Evolutionary conservation across 2,888 invertebrate species (phyloP), one percentile per base, ranked within the genome.

Genomic region (Desoria tigrina): DNA sequence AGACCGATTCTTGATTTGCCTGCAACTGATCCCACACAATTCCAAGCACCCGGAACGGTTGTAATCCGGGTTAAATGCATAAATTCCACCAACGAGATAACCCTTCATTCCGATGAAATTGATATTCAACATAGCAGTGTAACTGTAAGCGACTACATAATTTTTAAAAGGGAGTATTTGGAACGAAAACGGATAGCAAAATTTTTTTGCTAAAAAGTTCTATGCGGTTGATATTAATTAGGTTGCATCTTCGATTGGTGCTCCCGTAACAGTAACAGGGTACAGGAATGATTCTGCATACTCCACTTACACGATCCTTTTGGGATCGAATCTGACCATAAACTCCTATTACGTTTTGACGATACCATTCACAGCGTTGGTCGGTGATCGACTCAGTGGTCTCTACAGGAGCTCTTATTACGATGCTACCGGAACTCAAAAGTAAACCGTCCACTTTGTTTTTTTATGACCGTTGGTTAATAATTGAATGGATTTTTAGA

Each of bases 281-380:
- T 59, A 65, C 50, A 42, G 3, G 1, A 32, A 39, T 11, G 61
- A 66, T 21, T 49, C 42, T 2, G 63, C 55, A 0, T 50, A 49
- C 16, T 42, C 42, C 9, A 66, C 65, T 18, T 59, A 62, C 27
- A 58, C 42, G 4, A 56, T 69, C 53, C 23, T 24, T 18, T 61
- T 71, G 54, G 66, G 21, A 1, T 6, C 28, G n/a, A 39, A 24
- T n/a, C 28, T 69, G 37, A 32, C 1, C 6, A 49, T 23, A 4
- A 53, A 58, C 1, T 16, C 49, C 32, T 63, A 66, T n/a, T 72
- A 72, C 26, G 9, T 42, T 7, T 27, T 72, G 6, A 45, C 32
- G 26, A 70, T 70, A 27, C 59, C 65, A 1, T 73, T 69, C 53
- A 53, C 51, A 2, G 42, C 73, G 3, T 9, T 32, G 21, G 66